Conservation (phyloP, 2,888 invertebrate species). For the Conops quadrifasciatus region DNA sequence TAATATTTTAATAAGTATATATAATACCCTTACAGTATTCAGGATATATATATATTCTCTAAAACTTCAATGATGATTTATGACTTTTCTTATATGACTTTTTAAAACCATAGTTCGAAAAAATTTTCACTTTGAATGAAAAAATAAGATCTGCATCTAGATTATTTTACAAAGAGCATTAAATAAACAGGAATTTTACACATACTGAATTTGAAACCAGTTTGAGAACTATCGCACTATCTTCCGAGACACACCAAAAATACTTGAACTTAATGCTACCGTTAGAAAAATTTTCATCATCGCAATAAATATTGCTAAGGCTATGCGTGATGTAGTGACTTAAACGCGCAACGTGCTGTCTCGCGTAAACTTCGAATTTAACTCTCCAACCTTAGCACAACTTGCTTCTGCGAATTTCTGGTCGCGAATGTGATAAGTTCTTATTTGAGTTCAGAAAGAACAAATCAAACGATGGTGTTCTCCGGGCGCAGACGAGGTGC, state of each 20-base stretch:
- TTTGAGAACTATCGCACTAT: slow-evolving; percentile 15
- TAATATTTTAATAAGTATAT: no score
- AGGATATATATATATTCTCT: no score
- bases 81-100: no score
- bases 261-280: slow-evolving; percentile 15
- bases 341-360: no score
- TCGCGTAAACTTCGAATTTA: no score
- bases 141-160: no score
- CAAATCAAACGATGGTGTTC: slow-evolving; percentile 17
- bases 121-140: no score
- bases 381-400: slow-evolving; percentile 37
- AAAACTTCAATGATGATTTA: no score
- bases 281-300: slow-evolving; percentile 28
- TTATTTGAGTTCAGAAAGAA: slow-evolving; percentile 53
- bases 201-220: neutral
- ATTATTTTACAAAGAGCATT: no score
- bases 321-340: slow-evolving; percentile 16
- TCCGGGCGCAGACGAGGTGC: neutral
- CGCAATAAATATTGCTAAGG: neutral
- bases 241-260: slow-evolving; percentile 24
- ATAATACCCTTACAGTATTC: no score
- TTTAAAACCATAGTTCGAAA: no score
- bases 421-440: slow-evolving; percentile 54
- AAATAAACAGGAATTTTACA: no score
- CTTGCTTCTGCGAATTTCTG: slow-evolving; percentile 52